Evolutionary conservation across 1,140 invertebrate genomes (phyloP).

Genomic region (Mya arenaria): DNA sequence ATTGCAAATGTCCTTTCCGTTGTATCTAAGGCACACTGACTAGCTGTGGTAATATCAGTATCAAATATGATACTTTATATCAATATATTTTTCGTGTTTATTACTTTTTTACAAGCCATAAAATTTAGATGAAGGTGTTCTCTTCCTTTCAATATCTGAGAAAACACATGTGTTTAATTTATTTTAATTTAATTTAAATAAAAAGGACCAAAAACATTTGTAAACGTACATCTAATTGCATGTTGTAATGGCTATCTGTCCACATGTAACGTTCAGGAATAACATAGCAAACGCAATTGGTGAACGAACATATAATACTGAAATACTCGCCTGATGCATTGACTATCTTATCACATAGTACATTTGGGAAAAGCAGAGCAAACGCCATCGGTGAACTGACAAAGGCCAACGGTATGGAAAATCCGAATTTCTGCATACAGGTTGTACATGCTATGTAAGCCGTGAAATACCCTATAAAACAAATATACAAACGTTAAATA

Average conservation of each 20-base stretch:
- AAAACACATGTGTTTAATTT: not conserved
- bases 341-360: not conserved
- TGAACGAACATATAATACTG: conserved; percentile 34
- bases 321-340: conserved; percentile 20
- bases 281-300: conserved; percentile 51
- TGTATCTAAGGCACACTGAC: too few species aligned
- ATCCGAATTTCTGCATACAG: conserved; percentile 56
- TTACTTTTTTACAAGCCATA: not conserved
- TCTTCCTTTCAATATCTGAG: not conserved
- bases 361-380: conserved; percentile 22
- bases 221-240: too few species aligned
- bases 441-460: conserved; percentile 59
- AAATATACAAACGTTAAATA: conserved; percentile 19
- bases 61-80: not conserved
- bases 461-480: conserved; percentile 51
- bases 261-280: not conserved
- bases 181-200: not conserved
- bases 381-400: conserved; percentile 42
- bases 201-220: too few species aligned
- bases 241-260: not conserved
- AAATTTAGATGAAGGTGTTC: not conserved
- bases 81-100: not conserved
- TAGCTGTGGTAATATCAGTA: too few species aligned
- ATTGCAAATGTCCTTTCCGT: not conserved
- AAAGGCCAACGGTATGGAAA: conserved; percentile 57